Evolutionary conservation across 2,888 invertebrate genomes (phyloP), one percentile per base, ranked within the genome.

Genomic region (Ganaspis brasiliensis): DNA sequence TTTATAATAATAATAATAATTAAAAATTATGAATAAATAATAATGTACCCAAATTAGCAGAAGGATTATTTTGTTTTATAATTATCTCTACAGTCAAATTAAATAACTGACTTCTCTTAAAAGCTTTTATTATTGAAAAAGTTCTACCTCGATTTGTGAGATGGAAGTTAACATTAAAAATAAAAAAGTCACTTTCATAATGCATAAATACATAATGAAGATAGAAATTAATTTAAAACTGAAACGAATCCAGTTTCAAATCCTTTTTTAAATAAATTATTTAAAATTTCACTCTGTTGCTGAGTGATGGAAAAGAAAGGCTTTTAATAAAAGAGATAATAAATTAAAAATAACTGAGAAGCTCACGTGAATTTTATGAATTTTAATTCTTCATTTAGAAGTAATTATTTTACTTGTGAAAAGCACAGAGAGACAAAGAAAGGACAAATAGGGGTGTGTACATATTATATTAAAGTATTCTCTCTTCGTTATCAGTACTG

Each of bases 391-490:
- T 45, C 2, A 14, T 45, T 45, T 45, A 14, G 10, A 6, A 45
- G 2, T 45, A 9, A 45, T 10, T 45, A 5, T 14, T 45, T 14
- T 16, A 31, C 14, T 14, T n/a, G 9, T n/a, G 8, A 59, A 26
- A 59, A 59, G 9, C n/a, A n/a, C n/a, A 31, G 31, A n/a, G 70
- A 74, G 72, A 75, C 59, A 73, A 74, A 59, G 63, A 59, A 45
- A 61, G 74, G 52, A 70, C 59, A 72, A 70, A 77, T 73, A 72
- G 26, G 74, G 81, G 57, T 26, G n/a, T 14, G 16, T 16, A 31
- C 26, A 59, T 83, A 86, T 86, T 85, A 85, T 87, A 85, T 87
- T 86, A 83, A 83, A 86, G 84, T 81, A 80, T 82, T 81, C 82
- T 84, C 82, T 81, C 82, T 83, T 84, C 83, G 85, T 84, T 83